Evolutionary conservation across 2,113 vertebrate genomes (phyloP), one percentile per base, ranked within the genome.

Genomic region (Corythornis madagascariensis): DNA sequence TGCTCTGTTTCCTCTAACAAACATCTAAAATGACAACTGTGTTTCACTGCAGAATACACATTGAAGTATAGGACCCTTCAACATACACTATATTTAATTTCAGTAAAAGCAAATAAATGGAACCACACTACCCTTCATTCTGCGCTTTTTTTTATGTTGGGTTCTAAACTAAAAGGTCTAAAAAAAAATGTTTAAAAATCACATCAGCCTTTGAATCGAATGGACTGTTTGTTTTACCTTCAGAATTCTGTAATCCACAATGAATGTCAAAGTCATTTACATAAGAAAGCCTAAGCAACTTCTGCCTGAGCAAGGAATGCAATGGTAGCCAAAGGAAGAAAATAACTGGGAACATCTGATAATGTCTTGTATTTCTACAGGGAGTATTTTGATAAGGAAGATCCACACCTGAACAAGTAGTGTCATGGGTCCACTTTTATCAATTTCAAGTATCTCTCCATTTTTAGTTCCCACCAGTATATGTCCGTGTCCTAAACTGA

Each of bases 391-490:
- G 25, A 47, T 25, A 9, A 8, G 43, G 67, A 47, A 57, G 35
- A 78, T 12, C 47, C 71, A 50, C 6, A 98, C 98, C 98, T 99
- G 98, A 81, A 99, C 97, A 76, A 99, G 98, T 64, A 99, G 97
- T 10, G 98, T 99, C 98, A 99, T 99, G 13, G 99, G 98, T 31
- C 99, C 99, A 5, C 97, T 99, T 96, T 99, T 99, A 94, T 99
- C 99, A 6, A 99, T 99, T 97, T 99, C 99, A 82, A 99, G 98
- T 96, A 99, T 98, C 90, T 99, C 99, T 95, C 99, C 99, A 61
- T 99, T 99, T 96, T 99, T 99, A 21, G 99, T 99, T 66, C 99
- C 99, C 72, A 99, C 98, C 57, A 99, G 97, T 89, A 99, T 99
- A 96, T 99, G 99, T 14, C 99, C 99, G 61, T 99, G 99, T 48